Conservation (phyloP, 1,140 invertebrate genomes). For the Hylaeus anthracinus region DNA sequence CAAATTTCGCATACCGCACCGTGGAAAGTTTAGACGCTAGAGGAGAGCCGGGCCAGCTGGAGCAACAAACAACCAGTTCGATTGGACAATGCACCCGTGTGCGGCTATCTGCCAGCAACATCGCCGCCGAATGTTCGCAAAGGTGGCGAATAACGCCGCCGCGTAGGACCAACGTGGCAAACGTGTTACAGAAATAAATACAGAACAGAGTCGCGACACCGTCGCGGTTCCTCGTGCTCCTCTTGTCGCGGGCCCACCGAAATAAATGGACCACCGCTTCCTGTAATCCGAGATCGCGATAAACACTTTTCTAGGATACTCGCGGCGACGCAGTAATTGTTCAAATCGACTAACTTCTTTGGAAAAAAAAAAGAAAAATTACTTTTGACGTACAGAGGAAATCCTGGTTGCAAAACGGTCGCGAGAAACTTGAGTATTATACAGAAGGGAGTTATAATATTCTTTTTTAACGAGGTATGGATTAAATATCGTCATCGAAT, state of each 20-base stretch:
- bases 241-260: slow-evolving; percentile 33
- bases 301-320: slow-evolving; percentile 48
- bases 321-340: no score
- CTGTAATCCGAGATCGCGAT: slow-evolving; percentile 62
- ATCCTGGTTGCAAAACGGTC: no score
- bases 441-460: no score
- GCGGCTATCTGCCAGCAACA: background rate
- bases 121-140: slow-evolving; percentile 11
- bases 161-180: slow-evolving; percentile 17
- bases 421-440: no score
- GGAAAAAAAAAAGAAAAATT: no score
- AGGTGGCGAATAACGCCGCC: slow-evolving; percentile 19
- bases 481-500: no score
- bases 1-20: slow-evolving; percentile 19
- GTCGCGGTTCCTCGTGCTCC: background rate
- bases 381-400: no score
- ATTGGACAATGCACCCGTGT: slow-evolving; percentile 24
- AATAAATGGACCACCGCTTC: slow-evolving; percentile 63
- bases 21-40: slow-evolving; percentile 30
- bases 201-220: slow-evolving; percentile 34
- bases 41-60: slow-evolving; percentile 30
- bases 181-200: slow-evolving; percentile 61
- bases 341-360: no score
- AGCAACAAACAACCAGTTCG: slow-evolving; percentile 20
- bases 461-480: no score